Base-by-base conservation (phyloP, 2,888 invertebrate genomes). In the Syrphus vitripennis region DNA sequence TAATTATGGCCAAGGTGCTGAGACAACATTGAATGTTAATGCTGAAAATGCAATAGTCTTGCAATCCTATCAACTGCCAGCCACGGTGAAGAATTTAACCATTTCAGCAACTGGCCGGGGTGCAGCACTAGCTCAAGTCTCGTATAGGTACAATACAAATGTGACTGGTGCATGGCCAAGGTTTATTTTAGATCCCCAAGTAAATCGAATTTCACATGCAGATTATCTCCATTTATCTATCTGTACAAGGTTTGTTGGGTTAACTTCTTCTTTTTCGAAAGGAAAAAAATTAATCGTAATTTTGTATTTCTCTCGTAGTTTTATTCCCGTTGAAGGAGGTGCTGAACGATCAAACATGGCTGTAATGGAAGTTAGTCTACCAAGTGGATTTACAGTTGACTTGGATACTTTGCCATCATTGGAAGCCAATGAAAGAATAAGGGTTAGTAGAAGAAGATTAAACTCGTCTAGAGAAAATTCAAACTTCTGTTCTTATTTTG, bases 331-430 rank as follows among this genome's bases (percentile, higher is more conserved):
- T 19, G 89, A 89, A 6, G 91, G 90, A 14, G 91, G 90, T 82
- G 88, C 90, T 31, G 95, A 95, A 77, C 90, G 90, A 37, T 92
- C 92, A 87, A 98, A 98, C 88, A 96, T 98, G 95, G 97, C 97
- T 6, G 95, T 98, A 0, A 96, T 98, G 94, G 97, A 98, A 90
- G 96, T 98, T 0, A 95, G 95, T 88, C 93, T 98, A 81, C 98
- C 98, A 0, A 98, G 98, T 12, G 98, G 98, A 21, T 98, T 97
- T 92, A 95, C 96, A 1, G 97, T 97, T 0, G 97, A 98, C 89
- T 94, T 95, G 88, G 95, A 95, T 90, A 96, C 96, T 0, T 92
- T 97, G 63, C 97, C 97, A 2, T 95, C 95, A 72, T 91, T 95
- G 53, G 92, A 92, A 82, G 91, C 92, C 31, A 94, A 94, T 89